Conservation (phyloP, 2,113 vertebrate species). For the Macroglossus sobrinus region DNA sequence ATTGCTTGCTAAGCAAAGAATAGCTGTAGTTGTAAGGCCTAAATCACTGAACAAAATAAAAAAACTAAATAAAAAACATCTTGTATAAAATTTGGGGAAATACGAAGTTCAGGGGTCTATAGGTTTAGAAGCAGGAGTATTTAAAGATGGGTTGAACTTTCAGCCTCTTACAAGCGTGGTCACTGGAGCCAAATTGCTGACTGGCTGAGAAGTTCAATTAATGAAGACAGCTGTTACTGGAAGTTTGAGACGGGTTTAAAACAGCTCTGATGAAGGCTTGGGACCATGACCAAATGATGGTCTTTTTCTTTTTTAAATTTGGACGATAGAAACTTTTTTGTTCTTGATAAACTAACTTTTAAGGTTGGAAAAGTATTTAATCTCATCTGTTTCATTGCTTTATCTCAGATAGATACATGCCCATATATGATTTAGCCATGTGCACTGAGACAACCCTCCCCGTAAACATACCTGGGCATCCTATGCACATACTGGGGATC, state of each 20-base stretch:
- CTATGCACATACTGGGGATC: accelerated
- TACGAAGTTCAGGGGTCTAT: neutral
- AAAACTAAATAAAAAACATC: neutral
- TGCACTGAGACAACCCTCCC: neutral
- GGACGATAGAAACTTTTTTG: neutral
- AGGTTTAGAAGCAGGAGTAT: neutral
- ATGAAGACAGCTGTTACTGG: neutral
- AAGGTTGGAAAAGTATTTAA: neutral
- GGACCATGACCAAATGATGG: neutral
- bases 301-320: neutral
- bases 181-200: neutral
- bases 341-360: neutral
- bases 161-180: neutral
- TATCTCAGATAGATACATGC: neutral
- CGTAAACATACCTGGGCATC: accelerated
- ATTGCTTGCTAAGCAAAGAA: neutral
- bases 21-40: neutral
- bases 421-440: neutral
- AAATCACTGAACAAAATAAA: neutral
- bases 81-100: neutral
- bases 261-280: neutral
- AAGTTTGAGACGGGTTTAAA: neutral
- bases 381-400: neutral
- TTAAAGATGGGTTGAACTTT: neutral
- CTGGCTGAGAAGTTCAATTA: neutral